Base-by-base conservation (phyloP, 1,140 invertebrate genomes). In the Sarcophaga bullata region DNA sequence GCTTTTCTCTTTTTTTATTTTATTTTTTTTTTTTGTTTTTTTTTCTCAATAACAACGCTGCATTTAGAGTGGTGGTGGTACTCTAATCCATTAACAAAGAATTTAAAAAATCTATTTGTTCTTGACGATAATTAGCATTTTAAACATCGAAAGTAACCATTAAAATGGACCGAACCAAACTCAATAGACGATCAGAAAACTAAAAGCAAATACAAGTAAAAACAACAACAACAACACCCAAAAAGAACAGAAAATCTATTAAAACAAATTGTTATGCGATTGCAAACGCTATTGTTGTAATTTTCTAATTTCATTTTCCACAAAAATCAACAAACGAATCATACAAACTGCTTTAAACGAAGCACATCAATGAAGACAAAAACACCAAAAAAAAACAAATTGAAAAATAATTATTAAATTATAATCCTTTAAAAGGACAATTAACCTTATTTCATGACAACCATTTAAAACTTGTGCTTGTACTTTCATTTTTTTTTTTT, bases 131-230 rank as follows among this genome's bases (percentile, higher is more conserved):
- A 17, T 68, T 68, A 19, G 62, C 17, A 68, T 68, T 68, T 68
- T 68, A 68, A 68, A 68, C 62, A 68, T 68, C 19, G 19, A 68
- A 68, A 68, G n/a, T 68, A 68, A 68, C n/a, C 62, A 68, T 68
- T 68, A 68, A 25, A 68, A 25, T 68, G 19, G 62, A 25, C 62
- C 19, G 0, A 17, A 19, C 62, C 19, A 5, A 17, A 7, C 62
- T 68, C 62, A 68, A 68, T 68, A 68, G 62, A 68, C 62, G 17
- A 68, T 5, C 25, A 37, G 25, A 37, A 37, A 37, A 37, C 25
- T 68, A 58, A 58, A 58, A 68, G n/a, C 62, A 58, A 58, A 58
- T 7, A 58, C 54, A 13, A 13, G 25, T n/a, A 62, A 17, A 62
- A 62, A 68, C 17, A 68, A 68, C 62, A 19, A 19, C 17, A 68